Conservation (phyloP, 2,888 invertebrate genomes). For the Scaptodrosophila latifasciaeformis region DNA sequence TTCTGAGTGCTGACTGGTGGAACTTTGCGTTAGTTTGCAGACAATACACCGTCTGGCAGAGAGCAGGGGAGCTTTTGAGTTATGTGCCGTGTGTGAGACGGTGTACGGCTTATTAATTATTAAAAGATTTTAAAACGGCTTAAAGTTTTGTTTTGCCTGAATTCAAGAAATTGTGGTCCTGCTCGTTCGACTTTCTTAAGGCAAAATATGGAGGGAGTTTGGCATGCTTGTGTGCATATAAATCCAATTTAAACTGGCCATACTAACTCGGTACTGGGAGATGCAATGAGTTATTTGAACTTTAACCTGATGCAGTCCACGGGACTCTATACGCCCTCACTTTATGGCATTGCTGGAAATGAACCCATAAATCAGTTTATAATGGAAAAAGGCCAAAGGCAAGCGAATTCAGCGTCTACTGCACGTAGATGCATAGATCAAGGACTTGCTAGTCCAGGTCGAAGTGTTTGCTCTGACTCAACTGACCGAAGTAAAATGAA, state of each 20-base stretch:
- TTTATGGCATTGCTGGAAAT: constrained; percentile 55
- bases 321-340: constrained; percentile 9
- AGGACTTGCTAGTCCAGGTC: neutral
- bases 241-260: neutral
- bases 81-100: constrained; percentile 26
- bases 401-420: constrained; percentile 36
- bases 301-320: neutral
- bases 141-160: constrained; percentile 45
- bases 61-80: constrained; percentile 27
- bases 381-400: constrained; percentile 39
- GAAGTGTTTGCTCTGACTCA: no score
- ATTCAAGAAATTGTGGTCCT: no score
- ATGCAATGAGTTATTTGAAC: neutral
- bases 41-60: constrained; percentile 26
- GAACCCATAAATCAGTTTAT: constrained; percentile 69
- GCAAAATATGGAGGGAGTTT: no score
- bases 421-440: constrained; percentile 7
- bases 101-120: constrained; percentile 56
- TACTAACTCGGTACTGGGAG: neutral
- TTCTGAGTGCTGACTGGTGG: neutral
- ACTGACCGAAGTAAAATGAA: no score
- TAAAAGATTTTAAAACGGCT: constrained; percentile 64
- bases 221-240: neutral
- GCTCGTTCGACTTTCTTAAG: no score
- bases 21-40: constrained; percentile 24